phyloP scores from a whole-genome alignment of 2,888 invertebrate species.

The Agapostemon virescens region DNA sequence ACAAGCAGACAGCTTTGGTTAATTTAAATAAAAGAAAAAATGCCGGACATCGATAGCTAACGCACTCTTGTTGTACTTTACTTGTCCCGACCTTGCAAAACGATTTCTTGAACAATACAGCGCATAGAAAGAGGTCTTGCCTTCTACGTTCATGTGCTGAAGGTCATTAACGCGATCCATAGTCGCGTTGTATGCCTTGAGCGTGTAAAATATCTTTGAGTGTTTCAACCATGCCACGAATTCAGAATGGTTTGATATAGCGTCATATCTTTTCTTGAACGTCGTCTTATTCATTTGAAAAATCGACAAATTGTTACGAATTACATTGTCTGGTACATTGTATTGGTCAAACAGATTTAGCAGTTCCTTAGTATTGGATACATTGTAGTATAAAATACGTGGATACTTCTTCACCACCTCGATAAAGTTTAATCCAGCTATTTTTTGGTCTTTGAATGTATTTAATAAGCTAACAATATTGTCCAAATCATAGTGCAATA shows the following conservation, averaged over 20 bases:
- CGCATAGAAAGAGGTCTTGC: conserved; percentile 80
- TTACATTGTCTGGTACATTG: conserved; percentile 82
- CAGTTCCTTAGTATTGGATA: conserved; percentile 83
- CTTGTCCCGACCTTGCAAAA: neutral
- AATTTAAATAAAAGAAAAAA: neutral
- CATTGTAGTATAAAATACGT: conserved; percentile 84
- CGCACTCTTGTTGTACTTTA: neutral
- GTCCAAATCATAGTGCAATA: conserved; percentile 83
- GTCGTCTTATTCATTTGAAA: conserved; percentile 84
- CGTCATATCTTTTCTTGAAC: conserved; percentile 83
- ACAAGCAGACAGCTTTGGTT: neutral
- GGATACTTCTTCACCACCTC: conserved; percentile 83
- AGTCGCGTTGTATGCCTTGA: conserved; percentile 81
- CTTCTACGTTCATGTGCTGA: conserved; percentile 80
- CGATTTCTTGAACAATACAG: conserved; percentile 71
- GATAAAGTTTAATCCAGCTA: conserved; percentile 83
- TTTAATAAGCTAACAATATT: conserved; percentile 83
- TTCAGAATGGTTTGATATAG: conserved; percentile 83
- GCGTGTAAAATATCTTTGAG: conserved; percentile 82
- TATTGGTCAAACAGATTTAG: conserved; percentile 81
- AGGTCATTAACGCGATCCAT: conserved; percentile 82
- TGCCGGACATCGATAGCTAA: neutral
- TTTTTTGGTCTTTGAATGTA: conserved; percentile 81
- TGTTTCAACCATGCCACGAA: conserved; percentile 84
- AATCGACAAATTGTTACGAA: conserved; percentile 82